A percentile compares a stretch with the other conserved stretches of the same genome.
phyloP scores from a whole-genome alignment of 1,140 invertebrate genomes.

The Leptinotarsa undecemlineata region DNA sequence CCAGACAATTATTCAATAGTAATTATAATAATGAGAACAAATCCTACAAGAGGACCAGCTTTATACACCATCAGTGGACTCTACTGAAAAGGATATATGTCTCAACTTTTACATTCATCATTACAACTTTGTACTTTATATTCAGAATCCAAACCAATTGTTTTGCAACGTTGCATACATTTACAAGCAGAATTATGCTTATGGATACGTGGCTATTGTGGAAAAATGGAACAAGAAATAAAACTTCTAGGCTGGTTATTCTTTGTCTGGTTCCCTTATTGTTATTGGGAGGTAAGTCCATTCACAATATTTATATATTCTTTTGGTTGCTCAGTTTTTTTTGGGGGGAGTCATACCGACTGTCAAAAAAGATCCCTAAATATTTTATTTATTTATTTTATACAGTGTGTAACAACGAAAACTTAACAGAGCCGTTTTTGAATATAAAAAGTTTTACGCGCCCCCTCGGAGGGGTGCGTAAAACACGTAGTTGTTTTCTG shows the following conservation, averaged over 20 bases:
- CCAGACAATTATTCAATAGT: constrained; percentile 31
- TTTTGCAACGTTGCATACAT: constrained; percentile 40
- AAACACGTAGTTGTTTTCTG: no score
- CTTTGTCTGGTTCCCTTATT: constrained; percentile 57
- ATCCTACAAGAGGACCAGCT: constrained; percentile 27
- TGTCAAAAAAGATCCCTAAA: no score
- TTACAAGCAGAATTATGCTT: constrained; percentile 52
- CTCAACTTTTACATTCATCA: constrained; percentile 28
- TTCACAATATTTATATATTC: not conserved
- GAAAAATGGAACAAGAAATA: constrained; percentile 45
- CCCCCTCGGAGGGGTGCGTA: no score
- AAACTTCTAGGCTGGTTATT: constrained; percentile 42
- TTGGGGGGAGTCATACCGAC: no score
- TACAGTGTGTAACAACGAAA: no score
- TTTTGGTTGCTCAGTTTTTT: no score
- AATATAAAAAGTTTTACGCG: no score
- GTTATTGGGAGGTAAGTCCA: constrained; percentile 57
- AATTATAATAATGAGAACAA: constrained; percentile 30
- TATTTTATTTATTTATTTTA: no score
- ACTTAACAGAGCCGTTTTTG: no score
- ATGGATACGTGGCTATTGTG: constrained; percentile 58
- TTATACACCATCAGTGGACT: constrained; percentile 3
- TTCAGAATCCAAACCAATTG: constrained; percentile 26
- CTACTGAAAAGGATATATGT: not conserved
- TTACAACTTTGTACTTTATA: constrained; percentile 30